Conservation (phyloP, 2,888 invertebrate species). For the Hipparchia semele region DNA sequence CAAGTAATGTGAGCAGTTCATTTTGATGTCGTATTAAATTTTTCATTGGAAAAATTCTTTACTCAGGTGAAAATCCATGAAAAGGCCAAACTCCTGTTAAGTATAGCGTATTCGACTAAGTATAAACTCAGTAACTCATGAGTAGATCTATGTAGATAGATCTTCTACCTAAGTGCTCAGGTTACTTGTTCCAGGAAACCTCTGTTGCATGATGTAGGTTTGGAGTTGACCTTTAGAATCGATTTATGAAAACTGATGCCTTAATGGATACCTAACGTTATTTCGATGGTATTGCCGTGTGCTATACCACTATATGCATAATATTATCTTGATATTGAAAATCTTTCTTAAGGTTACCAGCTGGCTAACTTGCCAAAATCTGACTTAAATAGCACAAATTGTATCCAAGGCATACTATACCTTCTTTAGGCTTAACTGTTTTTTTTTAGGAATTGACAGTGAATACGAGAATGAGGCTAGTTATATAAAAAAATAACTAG, state of each 20-base stretch:
- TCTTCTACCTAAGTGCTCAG: neutral
- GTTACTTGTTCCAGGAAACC: neutral
- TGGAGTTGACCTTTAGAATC: constrained; percentile 29
- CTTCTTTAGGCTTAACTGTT: no score
- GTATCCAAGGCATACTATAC: no score
- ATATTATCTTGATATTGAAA: neutral
- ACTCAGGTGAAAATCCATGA: no score
- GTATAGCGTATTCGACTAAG: neutral
- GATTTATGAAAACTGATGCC: constrained; percentile 43
- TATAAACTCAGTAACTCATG: neutral
- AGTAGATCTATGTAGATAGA: neutral
- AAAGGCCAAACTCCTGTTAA: no score
- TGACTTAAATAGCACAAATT: no score
- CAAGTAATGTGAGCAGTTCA: no score
- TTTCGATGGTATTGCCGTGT: constrained; percentile 12
- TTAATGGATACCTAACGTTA: constrained; percentile 40
- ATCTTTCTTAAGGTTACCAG: neutral
- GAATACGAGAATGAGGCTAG: no score
- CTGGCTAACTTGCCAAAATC: no score
- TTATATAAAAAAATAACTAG: no score
- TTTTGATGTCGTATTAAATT: no score
- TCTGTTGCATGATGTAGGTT: constrained; percentile 5
- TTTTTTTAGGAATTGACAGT: no score
- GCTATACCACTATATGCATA: neutral
- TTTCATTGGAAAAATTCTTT: no score